phyloP scores from a whole-genome alignment of 2,888 invertebrate species.

The Theodoxus fluviatilis region DNA sequence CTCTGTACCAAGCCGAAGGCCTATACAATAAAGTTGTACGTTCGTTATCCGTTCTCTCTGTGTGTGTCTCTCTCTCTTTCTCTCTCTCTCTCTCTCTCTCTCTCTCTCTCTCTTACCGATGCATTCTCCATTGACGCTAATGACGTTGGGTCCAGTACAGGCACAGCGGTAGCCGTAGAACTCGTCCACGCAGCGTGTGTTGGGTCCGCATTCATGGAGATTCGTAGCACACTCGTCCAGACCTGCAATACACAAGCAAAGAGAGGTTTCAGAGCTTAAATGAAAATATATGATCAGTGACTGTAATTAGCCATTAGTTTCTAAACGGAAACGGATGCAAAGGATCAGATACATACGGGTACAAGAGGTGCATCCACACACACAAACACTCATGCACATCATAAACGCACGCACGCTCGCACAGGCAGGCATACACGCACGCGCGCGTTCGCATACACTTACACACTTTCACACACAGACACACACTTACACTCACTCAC shows the following conservation, averaged over 20 bases:
- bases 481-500: background rate
- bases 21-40: too few relatives aligned
- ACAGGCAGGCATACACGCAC: background rate
- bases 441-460: background rate
- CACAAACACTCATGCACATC: background rate
- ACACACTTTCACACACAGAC: background rate
- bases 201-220: constrained; percentile 79
- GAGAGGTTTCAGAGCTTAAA: background rate
- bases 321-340: constrained; percentile 11
- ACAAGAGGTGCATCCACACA: background rate
- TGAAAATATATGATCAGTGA: background rate
- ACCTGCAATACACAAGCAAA: constrained; percentile 70
- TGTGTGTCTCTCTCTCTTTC: too few relatives aligned
- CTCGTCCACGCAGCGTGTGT: constrained; percentile 88
- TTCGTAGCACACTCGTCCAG: constrained; percentile 82
- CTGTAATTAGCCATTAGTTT: background rate
- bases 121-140: too few relatives aligned
- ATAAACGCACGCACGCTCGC: constrained; percentile 1
- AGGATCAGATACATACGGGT: background rate
- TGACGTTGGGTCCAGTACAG: constrained; percentile 77
- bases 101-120: too few relatives aligned
- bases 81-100: too few relatives aligned
- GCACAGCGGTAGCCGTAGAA: constrained; percentile 89
- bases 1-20: too few relatives aligned
- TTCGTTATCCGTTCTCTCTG: too few relatives aligned